A percentile compares a stretch with the other conserved stretches of the same genome.
Evolutionary conservation across 2,113 vertebrate genomes (phyloP).

Genomic region (Urocitellus parryii): DNA sequence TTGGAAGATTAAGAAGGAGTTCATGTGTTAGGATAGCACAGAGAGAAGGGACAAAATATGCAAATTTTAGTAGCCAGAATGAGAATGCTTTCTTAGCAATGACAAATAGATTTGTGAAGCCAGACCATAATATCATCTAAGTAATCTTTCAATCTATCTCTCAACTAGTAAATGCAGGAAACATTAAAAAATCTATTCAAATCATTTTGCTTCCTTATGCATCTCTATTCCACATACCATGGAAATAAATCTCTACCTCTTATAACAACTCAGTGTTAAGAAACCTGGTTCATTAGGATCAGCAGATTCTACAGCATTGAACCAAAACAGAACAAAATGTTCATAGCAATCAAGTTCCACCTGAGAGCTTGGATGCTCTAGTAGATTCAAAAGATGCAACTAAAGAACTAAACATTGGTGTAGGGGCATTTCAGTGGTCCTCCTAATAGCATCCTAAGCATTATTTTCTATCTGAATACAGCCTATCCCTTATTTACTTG

Average conservation of each 20-base stretch:
- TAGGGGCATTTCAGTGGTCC: background rate
- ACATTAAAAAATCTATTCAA: background rate
- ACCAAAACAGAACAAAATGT: background rate
- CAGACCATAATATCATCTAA: background rate
- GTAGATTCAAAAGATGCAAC: background rate
- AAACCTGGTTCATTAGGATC: conserved; percentile 26
- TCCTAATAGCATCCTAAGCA: background rate
- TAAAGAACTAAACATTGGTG: background rate
- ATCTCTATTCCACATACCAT: background rate
- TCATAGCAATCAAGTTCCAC: background rate
- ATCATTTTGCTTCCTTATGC: background rate
- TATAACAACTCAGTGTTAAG: background rate
- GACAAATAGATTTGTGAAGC: background rate
- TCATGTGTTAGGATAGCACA: background rate
- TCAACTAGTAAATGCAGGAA: conserved; percentile 17
- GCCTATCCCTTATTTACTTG: background rate
- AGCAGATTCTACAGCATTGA: background rate
- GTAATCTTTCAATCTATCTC: conserved; percentile 4
- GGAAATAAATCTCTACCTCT: background rate
- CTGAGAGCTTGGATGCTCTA: background rate
- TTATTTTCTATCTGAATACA: conserved; percentile 28
- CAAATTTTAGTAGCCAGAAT: conserved; percentile 9
- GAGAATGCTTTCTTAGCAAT: conserved; percentile 26
- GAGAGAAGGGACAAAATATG: background rate
- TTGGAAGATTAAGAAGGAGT: conserved; percentile 16